Base-by-base conservation (phyloP, 2,797 vertebrate species). In the Acanthurus lineatus region DNA sequence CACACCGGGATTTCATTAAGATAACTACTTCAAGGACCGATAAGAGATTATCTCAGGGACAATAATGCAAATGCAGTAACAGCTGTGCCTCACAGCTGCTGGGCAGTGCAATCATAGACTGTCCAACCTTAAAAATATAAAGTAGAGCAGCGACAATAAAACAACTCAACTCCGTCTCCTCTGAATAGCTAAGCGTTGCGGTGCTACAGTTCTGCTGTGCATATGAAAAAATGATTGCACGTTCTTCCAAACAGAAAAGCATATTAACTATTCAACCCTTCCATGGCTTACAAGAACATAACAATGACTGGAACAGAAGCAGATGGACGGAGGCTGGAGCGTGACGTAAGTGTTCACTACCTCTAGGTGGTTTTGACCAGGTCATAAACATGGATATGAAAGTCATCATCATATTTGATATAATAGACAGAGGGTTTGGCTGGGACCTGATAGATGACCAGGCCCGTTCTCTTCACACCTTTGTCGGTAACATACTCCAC, bases 341-440 rank as follows among this genome's bases (percentile, higher is more conserved):
- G 66, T 51, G 74, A 77, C 62, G 73, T 68, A 53, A 78, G 77
- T 73, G 88, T 89, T 88, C 84, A 75, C 79, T 58, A 69, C 69
- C 25, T 92, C 88, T 95, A 96, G 91, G 95, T 95, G 86, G 96
- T 96, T 92, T 96, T 96, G 81, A 96, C 96, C 86, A 96, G 92
- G 90, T 96, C 95, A 80, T 96, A 96, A 76, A 96, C 96, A 61
- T 96, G 96, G 84, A 96, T 96, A 91, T 96, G 96, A 93, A 96
- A 96, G 92, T 96, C 96, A 91, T 96, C 96, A 28, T 96, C 95
- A 15, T 96, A 96, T 92, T 96, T 96, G 85, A 96, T 96, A 69
- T 96, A 96, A 88, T 96, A 96, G 86, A 96, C 96, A 0, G 96
- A 96, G 58, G 96, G 96, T 82, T 96, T 96, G 86, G 96, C 95